phyloP scores from a whole-genome alignment of 1,140 invertebrate genomes.

The Saccostrea glomerata region DNA sequence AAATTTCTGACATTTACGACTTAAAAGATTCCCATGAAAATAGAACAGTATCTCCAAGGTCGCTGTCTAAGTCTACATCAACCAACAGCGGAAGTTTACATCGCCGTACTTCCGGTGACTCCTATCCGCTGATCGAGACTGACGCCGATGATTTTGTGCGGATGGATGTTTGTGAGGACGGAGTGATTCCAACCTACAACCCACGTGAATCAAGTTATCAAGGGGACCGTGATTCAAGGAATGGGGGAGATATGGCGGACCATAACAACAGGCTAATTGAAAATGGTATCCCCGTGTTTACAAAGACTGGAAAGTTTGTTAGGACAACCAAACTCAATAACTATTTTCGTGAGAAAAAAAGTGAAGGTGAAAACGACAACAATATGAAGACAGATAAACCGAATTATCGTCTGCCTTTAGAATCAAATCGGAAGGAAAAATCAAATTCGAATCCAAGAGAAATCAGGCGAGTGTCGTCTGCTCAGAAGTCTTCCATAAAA shows the following conservation, averaged over 20 bases:
- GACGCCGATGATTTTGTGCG: constrained; percentile 2
- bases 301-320: background rate
- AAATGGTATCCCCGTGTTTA: constrained; percentile 33
- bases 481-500: background rate
- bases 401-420: background rate
- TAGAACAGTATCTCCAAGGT: background rate
- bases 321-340: background rate
- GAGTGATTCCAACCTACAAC: constrained; percentile 13
- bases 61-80: background rate
- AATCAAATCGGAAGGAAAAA: background rate
- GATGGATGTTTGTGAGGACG: constrained; percentile 1
- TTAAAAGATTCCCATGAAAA: constrained; percentile 8
- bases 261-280: background rate
- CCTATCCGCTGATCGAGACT: background rate
- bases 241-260: background rate
- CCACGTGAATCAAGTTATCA: background rate
- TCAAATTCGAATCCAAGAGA: background rate
- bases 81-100: constrained; percentile 15
- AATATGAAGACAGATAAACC: constrained; percentile 15
- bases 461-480: background rate
- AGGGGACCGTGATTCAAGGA: background rate
- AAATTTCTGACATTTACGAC: constrained; percentile 17
- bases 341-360: background rate
- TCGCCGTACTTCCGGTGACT: background rate
- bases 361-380: background rate